phyloP scores from a whole-genome alignment of 2,888 invertebrate genomes.

The Sthenelais limicola region DNA sequence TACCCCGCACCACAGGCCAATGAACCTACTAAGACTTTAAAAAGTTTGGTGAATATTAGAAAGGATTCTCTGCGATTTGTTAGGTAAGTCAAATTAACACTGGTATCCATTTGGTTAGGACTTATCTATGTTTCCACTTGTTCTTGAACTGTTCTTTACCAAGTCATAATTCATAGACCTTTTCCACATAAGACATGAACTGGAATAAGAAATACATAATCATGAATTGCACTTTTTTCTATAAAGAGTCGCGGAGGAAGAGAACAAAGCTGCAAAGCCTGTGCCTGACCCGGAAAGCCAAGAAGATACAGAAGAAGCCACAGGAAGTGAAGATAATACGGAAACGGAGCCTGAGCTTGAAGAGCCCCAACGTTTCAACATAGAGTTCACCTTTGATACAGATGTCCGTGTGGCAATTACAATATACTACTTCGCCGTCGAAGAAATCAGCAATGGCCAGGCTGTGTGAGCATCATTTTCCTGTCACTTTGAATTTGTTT shows the following conservation, averaged over 20 bases:
- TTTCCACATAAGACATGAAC: no score
- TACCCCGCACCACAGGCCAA: slow-evolving; percentile 95
- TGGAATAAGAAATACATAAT: no score
- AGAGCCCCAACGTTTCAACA: slow-evolving; percentile 80
- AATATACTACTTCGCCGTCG: slow-evolving; percentile 94
- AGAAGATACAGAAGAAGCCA: slow-evolving; percentile 1
- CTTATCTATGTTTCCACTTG: no score
- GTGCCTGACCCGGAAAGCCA: background rate
- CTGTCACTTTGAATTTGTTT: no score
- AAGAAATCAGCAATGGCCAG: slow-evolving; percentile 89
- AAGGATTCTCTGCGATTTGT: slow-evolving; percentile 96
- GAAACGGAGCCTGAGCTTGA: background rate
- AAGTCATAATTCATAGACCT: no score
- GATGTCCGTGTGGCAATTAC: slow-evolving; percentile 95
- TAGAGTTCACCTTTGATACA: slow-evolving; percentile 97
- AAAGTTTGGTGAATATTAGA: slow-evolving; percentile 95
- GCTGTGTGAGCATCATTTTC: slow-evolving; percentile 82
- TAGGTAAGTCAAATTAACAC: slow-evolving; percentile 73
- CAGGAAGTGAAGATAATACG: background rate
- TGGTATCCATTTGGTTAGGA: no score
- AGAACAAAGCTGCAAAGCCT: slow-evolving; percentile 27
- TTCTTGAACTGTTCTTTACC: no score
- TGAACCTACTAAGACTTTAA: slow-evolving; percentile 96
- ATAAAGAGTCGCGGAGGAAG: slow-evolving; percentile 16
- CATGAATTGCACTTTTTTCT: no score